Base-by-base conservation (phyloP, 2,113 vertebrate species). In the Syngnathoides biaculeatus region DNA sequence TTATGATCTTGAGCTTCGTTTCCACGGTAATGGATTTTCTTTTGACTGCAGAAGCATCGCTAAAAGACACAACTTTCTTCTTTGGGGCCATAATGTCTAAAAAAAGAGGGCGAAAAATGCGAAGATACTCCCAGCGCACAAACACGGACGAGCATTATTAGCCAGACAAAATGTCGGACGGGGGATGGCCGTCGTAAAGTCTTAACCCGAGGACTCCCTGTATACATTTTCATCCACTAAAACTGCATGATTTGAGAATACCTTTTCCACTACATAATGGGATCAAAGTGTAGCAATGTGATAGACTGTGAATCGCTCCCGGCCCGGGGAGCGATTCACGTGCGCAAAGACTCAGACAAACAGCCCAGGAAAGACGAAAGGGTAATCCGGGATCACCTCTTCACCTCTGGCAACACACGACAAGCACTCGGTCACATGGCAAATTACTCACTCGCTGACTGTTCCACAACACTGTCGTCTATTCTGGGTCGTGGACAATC, bases 401-500 rank as follows among this genome's bases (percentile, higher is more conserved):
- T 81, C 55, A 78, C 71, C 68, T 74, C 39, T 62, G 69, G 60
- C 69, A 48, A 43, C 12, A 66, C 59, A 75, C 57, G 58, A 26
- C 38, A 53, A 62, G 62, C 50, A 26, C 53, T 10, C 61, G 56
- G 78, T 81, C 81, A 78, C 78, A 78, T 76, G 73, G 71, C 73
- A 63, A 78, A 73, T 81, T 67, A 82, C 68, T 68, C 73, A 50
- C 66, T 75, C 62, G 68, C 64, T 73, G 68, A 72, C 68, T 73
- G 68, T 64, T 70, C 73, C 64, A 78, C 64, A 68, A 68, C 67
- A 80, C 58, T 53, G 48, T 22, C 11, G 63, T 79, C 79, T 80
- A 64, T 81, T 81, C 65, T 64, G 74, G 76, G 73, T 75, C 81
- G 83, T 71, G 86, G 64, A 79, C 77, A 45, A 42, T 77, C 78